These are phyloP conservation scores for Todus mexicanus DNA, from an alignment of 2,797 vertebrate species.

Conservation along the genomic window DNA sequence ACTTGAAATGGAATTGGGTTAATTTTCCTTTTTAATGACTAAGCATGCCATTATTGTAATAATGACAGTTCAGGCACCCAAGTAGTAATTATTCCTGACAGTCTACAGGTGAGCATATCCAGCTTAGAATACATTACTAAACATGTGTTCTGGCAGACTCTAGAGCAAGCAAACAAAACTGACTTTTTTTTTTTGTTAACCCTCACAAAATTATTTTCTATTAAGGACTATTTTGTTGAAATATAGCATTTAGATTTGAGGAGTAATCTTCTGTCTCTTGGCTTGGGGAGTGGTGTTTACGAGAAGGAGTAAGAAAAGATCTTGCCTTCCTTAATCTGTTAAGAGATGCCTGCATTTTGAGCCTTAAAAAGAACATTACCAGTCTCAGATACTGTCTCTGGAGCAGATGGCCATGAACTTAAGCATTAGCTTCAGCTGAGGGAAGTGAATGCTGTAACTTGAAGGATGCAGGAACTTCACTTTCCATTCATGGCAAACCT, in stretches of 20 bases:
- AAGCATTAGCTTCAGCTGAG: not conserved
- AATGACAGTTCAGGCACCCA: not conserved
- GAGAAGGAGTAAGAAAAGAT: not conserved
- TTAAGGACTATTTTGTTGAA: not conserved
- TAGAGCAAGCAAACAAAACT: not conserved
- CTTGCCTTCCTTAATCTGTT: not conserved
- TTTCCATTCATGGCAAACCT: not conserved
- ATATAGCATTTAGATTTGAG: not conserved
- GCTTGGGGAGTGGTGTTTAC: not conserved
- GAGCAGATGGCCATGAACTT: not conserved
- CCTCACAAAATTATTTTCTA: not conserved
- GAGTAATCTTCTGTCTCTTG: not conserved
- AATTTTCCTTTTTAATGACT: not conserved
- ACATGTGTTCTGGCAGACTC: not conserved
- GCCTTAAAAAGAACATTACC: not conserved
- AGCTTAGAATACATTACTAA: not conserved
- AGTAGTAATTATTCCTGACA: not conserved
- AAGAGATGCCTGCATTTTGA: not conserved
- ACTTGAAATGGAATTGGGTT: not conserved
- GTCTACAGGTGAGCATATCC: not conserved
- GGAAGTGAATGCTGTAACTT: not conserved
- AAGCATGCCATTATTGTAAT: not conserved
- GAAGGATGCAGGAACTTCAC: not conserved
- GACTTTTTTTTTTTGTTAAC: not conserved
- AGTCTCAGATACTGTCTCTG: not conserved